These are phyloP conservation scores for Enchytraeus crypticus DNA, from an alignment of 2,888 invertebrate genomes.

Conservation along the genomic window DNA sequence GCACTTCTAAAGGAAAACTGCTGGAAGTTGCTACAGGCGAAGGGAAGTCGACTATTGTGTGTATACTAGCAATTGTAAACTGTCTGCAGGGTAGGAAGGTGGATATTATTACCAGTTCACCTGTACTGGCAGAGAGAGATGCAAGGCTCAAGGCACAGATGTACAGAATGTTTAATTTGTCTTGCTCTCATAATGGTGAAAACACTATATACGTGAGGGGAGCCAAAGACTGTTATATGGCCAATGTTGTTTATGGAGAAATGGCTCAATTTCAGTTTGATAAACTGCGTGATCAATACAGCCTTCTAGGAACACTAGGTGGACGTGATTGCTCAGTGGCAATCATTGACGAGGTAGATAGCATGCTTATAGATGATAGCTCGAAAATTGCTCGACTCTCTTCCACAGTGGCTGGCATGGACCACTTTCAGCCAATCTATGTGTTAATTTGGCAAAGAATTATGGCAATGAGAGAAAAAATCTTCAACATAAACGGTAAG, in stretches of 20 bases:
- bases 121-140: not conserved
- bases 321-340: conserved; percentile 3
- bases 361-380: conserved; percentile 18
- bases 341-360: conserved; percentile 22
- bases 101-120: not conserved
- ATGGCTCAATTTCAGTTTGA: conserved; percentile 1
- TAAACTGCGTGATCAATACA: not conserved
- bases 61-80: conserved; percentile 36
- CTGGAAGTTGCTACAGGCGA: conserved; percentile 14
- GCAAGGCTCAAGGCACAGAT: not conserved
- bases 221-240: not conserved
- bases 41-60: conserved; percentile 27
- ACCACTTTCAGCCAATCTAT: conserved; percentile 16
- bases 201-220: not conserved
- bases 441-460: not conserved
- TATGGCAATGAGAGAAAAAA: not conserved
- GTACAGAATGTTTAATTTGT: not conserved
- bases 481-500: not conserved
- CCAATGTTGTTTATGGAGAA: not conserved
- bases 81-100: not conserved
- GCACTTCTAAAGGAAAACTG: conserved; percentile 17
- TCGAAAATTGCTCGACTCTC: conserved; percentile 12
- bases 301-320: conserved; percentile 8
- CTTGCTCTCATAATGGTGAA: not conserved
- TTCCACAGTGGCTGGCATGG: conserved; percentile 13